These are phyloP conservation scores for Allygus modestus DNA, from an alignment of 2,888 invertebrate species.

Conservation along the genomic window DNA sequence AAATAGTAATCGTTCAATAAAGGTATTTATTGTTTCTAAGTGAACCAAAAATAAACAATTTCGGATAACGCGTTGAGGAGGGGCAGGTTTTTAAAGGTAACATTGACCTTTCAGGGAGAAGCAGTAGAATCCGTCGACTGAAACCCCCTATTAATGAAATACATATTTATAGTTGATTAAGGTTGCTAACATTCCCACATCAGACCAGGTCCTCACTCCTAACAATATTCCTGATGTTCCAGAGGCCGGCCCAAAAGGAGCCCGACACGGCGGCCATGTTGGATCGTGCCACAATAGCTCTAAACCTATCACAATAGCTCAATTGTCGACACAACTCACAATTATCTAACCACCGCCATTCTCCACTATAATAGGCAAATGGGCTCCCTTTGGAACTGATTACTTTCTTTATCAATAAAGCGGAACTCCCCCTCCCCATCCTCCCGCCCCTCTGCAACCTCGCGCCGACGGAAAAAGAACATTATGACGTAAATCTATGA, in stretches of 20 bases:
- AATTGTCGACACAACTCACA: conserved; percentile 45
- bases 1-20: too few relatives aligned
- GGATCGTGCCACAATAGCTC: conserved; percentile 8
- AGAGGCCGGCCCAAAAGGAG: neutral
- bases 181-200: too few relatives aligned
- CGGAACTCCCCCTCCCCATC: conserved; percentile 31
- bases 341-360: conserved; percentile 36
- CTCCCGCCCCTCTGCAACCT: neutral
- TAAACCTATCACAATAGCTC: conserved; percentile 42
- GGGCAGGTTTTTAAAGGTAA: too few relatives aligned
- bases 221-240: too few relatives aligned
- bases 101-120: too few relatives aligned
- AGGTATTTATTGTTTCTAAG: too few relatives aligned
- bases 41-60: too few relatives aligned
- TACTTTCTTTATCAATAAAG: conserved; percentile 38
- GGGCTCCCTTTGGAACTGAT: conserved; percentile 40
- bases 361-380: conserved; percentile 36
- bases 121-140: too few relatives aligned
- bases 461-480: neutral
- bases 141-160: too few relatives aligned
- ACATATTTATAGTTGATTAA: too few relatives aligned
- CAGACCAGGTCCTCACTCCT: too few relatives aligned
- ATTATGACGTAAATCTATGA: conserved; percentile 9
- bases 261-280: conserved; percentile 9
- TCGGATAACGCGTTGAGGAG: too few relatives aligned